phyloP scores from a whole-genome alignment of 35 echinoderm and acorn worm species.

The Nesometra sesokonis region DNA sequence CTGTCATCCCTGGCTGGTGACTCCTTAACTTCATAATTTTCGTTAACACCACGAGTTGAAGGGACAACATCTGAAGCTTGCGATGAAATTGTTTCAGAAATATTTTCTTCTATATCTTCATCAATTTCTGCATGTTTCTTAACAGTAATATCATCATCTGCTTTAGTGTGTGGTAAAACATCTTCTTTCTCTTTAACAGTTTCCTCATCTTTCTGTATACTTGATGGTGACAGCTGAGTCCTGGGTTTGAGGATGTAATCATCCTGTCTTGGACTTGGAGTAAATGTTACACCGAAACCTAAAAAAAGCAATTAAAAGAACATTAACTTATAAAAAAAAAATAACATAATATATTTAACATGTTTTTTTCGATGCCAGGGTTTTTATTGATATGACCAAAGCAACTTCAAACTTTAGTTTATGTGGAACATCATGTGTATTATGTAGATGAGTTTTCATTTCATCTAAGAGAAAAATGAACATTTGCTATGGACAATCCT shows the following conservation, averaged over 20 bases:
- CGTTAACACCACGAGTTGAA: not conserved
- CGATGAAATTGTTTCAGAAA: not conserved
- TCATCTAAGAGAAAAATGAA: too few species aligned
- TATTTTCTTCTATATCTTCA: not conserved
- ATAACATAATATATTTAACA: too few species aligned
- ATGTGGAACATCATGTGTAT: too few species aligned
- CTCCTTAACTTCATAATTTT: not conserved
- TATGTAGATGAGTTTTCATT: too few species aligned
- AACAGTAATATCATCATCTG: not conserved
- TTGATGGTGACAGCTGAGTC: not conserved
- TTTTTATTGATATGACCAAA: too few species aligned
- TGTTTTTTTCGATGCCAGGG: too few species aligned
- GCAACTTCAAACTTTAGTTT: too few species aligned
- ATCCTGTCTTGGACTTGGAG: not conserved
- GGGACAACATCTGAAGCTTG: not conserved
- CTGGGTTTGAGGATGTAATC: not conserved
- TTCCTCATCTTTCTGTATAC: not conserved
- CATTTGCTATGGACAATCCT: too few species aligned
- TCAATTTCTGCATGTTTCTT: not conserved
- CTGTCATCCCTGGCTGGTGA: not conserved
- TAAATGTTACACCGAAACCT: not conserved
- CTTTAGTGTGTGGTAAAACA: not conserved
- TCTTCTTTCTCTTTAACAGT: not conserved
- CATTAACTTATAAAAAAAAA: not conserved
- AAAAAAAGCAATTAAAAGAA: not conserved